Evolutionary conservation across 2,888 invertebrate genomes (phyloP).

Genomic region (Agrenia bidenticulata): DNA sequence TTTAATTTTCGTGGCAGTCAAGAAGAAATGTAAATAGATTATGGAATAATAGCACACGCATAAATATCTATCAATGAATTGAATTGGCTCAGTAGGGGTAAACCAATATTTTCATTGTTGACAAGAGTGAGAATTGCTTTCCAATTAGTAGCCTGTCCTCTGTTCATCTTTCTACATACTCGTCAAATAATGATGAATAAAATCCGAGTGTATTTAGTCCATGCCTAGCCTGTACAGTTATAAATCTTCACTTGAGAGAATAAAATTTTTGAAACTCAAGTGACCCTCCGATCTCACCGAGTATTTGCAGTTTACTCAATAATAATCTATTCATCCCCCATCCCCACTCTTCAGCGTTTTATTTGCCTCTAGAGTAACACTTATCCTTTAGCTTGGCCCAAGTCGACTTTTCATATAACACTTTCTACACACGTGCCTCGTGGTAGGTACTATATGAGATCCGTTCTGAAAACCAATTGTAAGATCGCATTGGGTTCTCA

Average conservation of each 20-base stretch:
- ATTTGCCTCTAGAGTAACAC: not conserved
- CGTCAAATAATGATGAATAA: not conserved
- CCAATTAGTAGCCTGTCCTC: constrained; percentile 1
- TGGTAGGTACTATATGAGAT: too few relatives aligned
- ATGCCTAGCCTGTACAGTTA: too few relatives aligned
- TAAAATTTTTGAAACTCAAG: too few relatives aligned
- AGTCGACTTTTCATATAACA: too few relatives aligned
- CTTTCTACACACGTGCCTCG: too few relatives aligned
- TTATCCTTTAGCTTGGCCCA: not conserved
- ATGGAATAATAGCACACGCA: not conserved
- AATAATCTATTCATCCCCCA: not conserved
- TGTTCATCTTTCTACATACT: not conserved
- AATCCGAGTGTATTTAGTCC: too few relatives aligned
- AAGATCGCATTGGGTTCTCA: too few relatives aligned
- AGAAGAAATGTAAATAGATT: constrained; percentile 6
- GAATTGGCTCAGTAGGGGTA: not conserved
- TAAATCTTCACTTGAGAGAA: too few relatives aligned
- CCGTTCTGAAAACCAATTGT: too few relatives aligned
- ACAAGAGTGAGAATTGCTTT: constrained; percentile 3
- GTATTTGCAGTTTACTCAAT: constrained; percentile 10
- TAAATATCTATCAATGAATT: not conserved
- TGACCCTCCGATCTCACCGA: not conserved
- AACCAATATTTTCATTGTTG: constrained; percentile 7
- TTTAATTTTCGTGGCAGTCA: too few relatives aligned
- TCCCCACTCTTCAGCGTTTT: not conserved